Base-by-base conservation (phyloP, 2,888 invertebrate species). In the Heliconius ismenius region DNA sequence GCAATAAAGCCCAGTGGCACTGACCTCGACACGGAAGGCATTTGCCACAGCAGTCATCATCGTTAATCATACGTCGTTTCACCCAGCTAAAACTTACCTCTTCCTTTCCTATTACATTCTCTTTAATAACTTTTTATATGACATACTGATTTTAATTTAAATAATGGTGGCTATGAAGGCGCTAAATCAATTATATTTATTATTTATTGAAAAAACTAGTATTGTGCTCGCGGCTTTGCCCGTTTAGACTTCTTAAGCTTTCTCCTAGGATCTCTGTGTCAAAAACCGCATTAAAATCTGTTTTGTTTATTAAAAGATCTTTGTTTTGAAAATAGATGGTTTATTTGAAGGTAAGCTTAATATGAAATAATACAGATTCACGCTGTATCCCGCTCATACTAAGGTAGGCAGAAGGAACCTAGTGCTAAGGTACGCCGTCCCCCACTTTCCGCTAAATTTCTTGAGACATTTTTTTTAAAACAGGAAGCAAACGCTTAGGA, bases 21-120 rank as follows among this genome's bases (percentile, higher is more conserved):
- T 81, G 84, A 83, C 81, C 83, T 74, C 77, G 73, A 79, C 79
- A 78, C 81, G 81, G 82, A 83, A 83, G 81, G 78, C 80, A 78
- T 76, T 79, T 73, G 82, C 78, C 73, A 76, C 77, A 73, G 72
- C 76, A 70, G 80, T 77, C 82, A 81, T 82, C 82, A 83, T 81
- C 83, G 83, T 83, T 82, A 83, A 84, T 84, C 83, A 82, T 79
- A 75, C 63, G 78, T 79, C 63, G 68, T 68, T 79, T 79, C 77
- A 78, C 76, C 72, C 80, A 62, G 65, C n/a, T 72, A 72, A 76
- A 49, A 65, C 74, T 73, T 49, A 43, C 32, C 73, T 76, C 43
- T 43, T 58, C 67, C 68, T 73, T 74, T 69, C 28, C 68, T 74
- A 68, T 73, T 73, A 63, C 73, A 73, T 39, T 63, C 43, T 43